Conservation (phyloP, 2,113 vertebrate genomes). For the Rhagologus leucostigma region DNA sequence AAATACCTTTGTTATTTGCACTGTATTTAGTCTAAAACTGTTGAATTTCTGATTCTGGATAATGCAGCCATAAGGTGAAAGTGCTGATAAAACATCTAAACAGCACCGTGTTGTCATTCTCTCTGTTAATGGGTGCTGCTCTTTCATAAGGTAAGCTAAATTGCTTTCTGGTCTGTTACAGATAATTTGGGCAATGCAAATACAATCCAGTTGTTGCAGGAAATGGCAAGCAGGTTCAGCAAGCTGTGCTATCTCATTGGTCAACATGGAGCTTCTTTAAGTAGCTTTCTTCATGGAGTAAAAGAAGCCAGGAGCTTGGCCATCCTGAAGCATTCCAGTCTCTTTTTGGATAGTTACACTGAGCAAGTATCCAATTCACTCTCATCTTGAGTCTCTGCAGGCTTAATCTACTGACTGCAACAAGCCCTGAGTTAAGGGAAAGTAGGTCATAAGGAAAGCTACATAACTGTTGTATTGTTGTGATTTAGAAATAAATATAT, state of each 20-base stretch:
- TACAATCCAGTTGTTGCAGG: conserved; percentile 81
- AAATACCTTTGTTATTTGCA: not conserved
- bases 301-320: conserved; percentile 84
- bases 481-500: not conserved
- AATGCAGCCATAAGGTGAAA: not conserved
- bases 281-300: conserved; percentile 82
- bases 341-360: conserved; percentile 89
- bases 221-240: conserved; percentile 83
- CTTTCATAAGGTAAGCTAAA: not conserved
- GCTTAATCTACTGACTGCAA: conserved; percentile 25
- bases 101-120: not conserved
- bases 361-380: conserved; percentile 78
- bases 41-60: not conserved
- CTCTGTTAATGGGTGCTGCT: not conserved
- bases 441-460: conserved; percentile 36
- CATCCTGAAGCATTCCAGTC: conserved; percentile 83
- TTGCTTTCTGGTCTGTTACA: conserved; percentile 62
- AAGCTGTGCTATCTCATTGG: conserved; percentile 90
- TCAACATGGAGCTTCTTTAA: conserved; percentile 88
- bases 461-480: conserved; percentile 7
- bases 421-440: conserved; percentile 33
- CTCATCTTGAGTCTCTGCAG: conserved; percentile 46
- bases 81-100: not conserved
- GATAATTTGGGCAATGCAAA: conserved; percentile 81
- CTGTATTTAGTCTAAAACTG: not conserved